Conservation (phyloP, 2,888 invertebrate species). For the Hylaea fasciaria region DNA sequence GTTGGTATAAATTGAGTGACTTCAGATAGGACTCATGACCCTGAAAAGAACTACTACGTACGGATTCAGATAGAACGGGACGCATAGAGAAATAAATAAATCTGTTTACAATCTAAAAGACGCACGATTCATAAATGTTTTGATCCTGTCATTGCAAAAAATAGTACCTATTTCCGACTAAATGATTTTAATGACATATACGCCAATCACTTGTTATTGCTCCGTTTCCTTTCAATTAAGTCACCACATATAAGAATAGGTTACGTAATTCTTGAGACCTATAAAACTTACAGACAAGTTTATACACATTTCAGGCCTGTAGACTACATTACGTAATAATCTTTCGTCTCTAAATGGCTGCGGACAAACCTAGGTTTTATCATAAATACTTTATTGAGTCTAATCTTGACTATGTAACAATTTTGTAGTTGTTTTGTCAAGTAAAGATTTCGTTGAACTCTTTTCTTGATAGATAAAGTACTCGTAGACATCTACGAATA, state of each 20-base stretch:
- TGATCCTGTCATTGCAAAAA: too few species aligned
- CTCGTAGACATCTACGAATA: constrained; percentile 21
- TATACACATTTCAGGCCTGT: constrained; percentile 25
- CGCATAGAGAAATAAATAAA: too few species aligned
- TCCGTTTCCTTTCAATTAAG: too few species aligned
- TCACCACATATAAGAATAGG: constrained; percentile 16
- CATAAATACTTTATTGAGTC: constrained; percentile 16
- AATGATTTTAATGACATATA: too few species aligned
- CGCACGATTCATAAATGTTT: too few species aligned
- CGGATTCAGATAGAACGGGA: too few species aligned
- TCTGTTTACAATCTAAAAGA: too few species aligned
- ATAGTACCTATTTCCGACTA: neutral
- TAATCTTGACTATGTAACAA: constrained; percentile 1
- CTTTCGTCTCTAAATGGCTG: constrained; percentile 17
- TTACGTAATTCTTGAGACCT: constrained; percentile 29
- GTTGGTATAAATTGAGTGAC: too few species aligned
- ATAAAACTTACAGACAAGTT: constrained; percentile 23
- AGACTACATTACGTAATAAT: constrained; percentile 31
- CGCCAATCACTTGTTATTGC: too few species aligned
- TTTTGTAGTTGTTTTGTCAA: constrained; percentile 4
- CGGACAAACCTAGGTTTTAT: constrained; percentile 14
- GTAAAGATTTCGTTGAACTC: neutral
- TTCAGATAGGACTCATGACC: too few species aligned
- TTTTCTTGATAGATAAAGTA: constrained; percentile 1
- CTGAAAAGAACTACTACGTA: too few species aligned